Base-by-base conservation (phyloP, 37 sponge, comb jelly and placozoan genomes). In the Bolinopsis microptera region DNA sequence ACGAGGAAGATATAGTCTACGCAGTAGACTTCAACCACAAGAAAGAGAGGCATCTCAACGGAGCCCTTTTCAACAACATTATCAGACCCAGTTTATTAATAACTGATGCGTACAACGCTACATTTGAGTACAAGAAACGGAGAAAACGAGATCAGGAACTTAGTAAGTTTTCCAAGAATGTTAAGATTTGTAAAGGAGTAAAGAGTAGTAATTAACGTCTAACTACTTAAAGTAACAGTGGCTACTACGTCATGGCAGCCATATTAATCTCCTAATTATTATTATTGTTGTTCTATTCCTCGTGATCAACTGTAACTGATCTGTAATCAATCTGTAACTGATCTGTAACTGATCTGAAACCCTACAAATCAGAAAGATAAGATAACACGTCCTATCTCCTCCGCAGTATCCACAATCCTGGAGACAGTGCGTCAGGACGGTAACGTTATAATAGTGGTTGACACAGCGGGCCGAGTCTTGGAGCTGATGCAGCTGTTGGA, bases 21-120 rank as follows among this genome's bases (percentile, higher is more conserved):
- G 99, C 99, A 38, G 95, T 97, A 9, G 99, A 99, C 94, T 99
- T 95, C 88, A 97, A 97, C 93, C 99, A 99, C 96, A 97, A 97
- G 93, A 99, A 99, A 83, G 99, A 99, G 69, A 97, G 98, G 39
- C 90, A 86, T 40, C 90, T 86, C 26, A 86, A 86, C 90, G 90
- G 93, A 33, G 76, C 75, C 0, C 77, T 69, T 0, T 82, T 93
- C 83, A 83, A 82, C 69, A 83, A 48, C 35, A 41, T 75, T 32
- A 93, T 95, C 27, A 39, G 96, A 69, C 99, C 99, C 28, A 96
- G 95, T 93, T 94, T 99, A 0, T 94, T 99, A 75, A 97, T 99
- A 37, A 99, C 97, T 16, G 99, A 97, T 69, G 94, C 99, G 31
- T 96, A 95, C 93, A 99, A 96, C 94, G 97, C 99, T 36, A 94